A percentile compares a stretch with the other conserved stretches of the same genome.
Evolutionary conservation across 2,888 invertebrate species (phyloP).

Genomic region (Drosophila mettleri): DNA sequence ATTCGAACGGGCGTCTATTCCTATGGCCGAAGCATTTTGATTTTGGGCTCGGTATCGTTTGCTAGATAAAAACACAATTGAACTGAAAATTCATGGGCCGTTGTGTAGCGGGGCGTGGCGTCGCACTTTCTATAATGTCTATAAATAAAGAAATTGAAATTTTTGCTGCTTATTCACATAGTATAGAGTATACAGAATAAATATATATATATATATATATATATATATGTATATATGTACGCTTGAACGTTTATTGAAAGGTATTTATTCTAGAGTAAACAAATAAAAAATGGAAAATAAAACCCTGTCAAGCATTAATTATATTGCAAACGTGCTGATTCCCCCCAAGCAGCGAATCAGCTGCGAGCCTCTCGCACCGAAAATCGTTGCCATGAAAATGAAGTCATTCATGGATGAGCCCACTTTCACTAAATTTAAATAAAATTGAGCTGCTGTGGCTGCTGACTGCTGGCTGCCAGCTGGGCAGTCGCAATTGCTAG

Average conservation of each 20-base stretch:
- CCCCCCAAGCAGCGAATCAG: slow-evolving; percentile 39
- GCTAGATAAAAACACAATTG: slow-evolving; percentile 23
- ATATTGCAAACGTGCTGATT: background rate
- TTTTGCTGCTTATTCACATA: slow-evolving; percentile 44
- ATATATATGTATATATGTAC: slow-evolving; percentile 15
- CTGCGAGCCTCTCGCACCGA: slow-evolving; percentile 39
- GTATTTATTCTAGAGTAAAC: slow-evolving; percentile 35
- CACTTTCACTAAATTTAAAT: slow-evolving; percentile 43
- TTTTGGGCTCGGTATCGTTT: slow-evolving; percentile 30
- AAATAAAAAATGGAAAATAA: slow-evolving; percentile 1
- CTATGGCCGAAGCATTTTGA: slow-evolving; percentile 72
- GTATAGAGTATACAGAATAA: slow-evolving; percentile 34
- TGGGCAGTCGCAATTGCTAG: slow-evolving; percentile 34
- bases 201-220: slow-evolving; percentile 1
- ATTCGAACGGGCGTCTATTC: slow-evolving; percentile 23
- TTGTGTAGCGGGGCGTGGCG: slow-evolving; percentile 23
- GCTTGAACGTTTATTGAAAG: slow-evolving; percentile 18
- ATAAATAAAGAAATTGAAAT: slow-evolving; percentile 53
- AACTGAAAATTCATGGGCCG: slow-evolving; percentile 22
- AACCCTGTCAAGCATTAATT: slow-evolving; percentile 1
- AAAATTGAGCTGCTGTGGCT: slow-evolving; percentile 12
- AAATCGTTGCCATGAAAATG: slow-evolving; percentile 46
- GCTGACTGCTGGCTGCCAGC: slow-evolving; percentile 37
- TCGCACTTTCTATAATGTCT: slow-evolving; percentile 42
- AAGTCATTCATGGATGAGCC: slow-evolving; percentile 49